These are phyloP conservation scores for Hipparchia sbordonii DNA, from an alignment of 2,888 invertebrate genomes.

Conservation along the genomic window DNA sequence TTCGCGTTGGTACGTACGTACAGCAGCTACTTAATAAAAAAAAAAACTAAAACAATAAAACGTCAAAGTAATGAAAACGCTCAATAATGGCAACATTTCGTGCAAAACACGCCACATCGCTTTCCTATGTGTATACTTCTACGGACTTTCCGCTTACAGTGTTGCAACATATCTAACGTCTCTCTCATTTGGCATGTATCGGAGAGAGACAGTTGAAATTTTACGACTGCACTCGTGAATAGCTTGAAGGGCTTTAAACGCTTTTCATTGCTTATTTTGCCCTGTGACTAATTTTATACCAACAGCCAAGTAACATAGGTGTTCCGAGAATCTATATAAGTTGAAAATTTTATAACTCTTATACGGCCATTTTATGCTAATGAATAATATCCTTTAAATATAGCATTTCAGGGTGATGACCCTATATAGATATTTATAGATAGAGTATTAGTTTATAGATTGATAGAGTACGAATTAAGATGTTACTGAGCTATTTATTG, in stretches of 20 bases:
- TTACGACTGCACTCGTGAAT: constrained; percentile 72
- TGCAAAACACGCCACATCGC: constrained; percentile 55
- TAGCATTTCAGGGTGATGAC: constrained; percentile 25
- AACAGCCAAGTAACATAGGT: constrained; percentile 53
- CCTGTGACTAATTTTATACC: constrained; percentile 75
- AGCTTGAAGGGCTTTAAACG: constrained; percentile 63
- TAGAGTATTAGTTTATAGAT: too few relatives aligned
- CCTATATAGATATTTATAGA: constrained; percentile 20
- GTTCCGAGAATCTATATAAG: constrained; percentile 57
- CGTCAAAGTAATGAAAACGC: constrained; percentile 26
- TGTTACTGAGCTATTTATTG: not conserved
- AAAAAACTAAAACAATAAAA: constrained; percentile 7
- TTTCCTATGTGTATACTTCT: constrained; percentile 68
- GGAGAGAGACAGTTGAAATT: constrained; percentile 56
- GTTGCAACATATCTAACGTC: constrained; percentile 57
- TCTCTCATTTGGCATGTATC: constrained; percentile 44
- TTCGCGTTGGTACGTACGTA: not conserved
- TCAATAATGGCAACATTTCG: constrained; percentile 42
- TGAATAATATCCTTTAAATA: constrained; percentile 42
- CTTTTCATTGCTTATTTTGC: constrained; percentile 76
- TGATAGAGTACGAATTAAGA: constrained; percentile 3
- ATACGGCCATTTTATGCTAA: constrained; percentile 45
- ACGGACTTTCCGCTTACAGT: constrained; percentile 59
- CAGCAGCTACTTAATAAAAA: not conserved
- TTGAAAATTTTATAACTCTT: constrained; percentile 46